Conservation (phyloP, 2,888 invertebrate genomes). For the Charanyca ferruginea region DNA sequence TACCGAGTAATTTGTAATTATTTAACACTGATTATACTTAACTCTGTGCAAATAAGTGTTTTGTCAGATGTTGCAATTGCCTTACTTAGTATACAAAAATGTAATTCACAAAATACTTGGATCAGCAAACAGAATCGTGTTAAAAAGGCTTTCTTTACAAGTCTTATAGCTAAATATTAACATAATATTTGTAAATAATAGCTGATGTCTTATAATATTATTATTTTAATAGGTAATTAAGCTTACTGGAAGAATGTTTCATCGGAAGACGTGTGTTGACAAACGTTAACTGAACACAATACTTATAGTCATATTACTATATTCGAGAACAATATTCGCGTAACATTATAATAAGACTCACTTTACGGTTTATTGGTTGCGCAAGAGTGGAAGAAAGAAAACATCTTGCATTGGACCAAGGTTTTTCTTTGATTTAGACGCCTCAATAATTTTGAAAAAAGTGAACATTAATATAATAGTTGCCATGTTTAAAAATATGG, state of each 20-base stretch:
- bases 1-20: constrained; percentile 12
- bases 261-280: constrained; percentile 57
- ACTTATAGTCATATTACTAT: constrained; percentile 13
- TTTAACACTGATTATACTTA: constrained; percentile 5
- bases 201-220: constrained; percentile 27
- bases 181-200: constrained; percentile 42
- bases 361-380: not conserved
- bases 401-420: not conserved
- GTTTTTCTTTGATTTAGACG: not conserved
- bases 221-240: constrained; percentile 30
- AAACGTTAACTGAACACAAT: constrained; percentile 13
- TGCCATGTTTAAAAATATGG: not conserved
- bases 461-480: too few relatives aligned
- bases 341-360: constrained; percentile 25
- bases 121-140: constrained; percentile 3
- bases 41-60: not conserved
- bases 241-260: constrained; percentile 59
- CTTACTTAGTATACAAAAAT: constrained; percentile 6
- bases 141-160: constrained; percentile 6
- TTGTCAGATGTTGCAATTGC: constrained; percentile 1
- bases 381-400: not conserved
- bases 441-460: too few relatives aligned
- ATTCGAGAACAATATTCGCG: constrained; percentile 30
- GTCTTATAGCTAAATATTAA: constrained; percentile 15
- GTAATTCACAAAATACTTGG: constrained; percentile 3